Base-by-base conservation (phyloP, 2,888 invertebrate genomes). In the Luffia ferchaultella region DNA sequence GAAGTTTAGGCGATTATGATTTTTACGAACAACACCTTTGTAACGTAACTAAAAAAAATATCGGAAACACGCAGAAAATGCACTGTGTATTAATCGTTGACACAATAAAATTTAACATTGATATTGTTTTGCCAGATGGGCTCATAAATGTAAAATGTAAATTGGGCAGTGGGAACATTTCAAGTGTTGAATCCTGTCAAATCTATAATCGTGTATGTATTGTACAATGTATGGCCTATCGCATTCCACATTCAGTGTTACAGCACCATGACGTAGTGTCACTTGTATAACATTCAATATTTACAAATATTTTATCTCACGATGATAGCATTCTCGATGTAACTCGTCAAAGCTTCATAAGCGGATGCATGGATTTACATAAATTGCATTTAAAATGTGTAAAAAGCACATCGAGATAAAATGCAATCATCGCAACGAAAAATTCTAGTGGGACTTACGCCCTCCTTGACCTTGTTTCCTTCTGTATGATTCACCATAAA, bases 391-490 rank as follows among this genome's bases (percentile, higher is more conserved):
- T 53, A 60, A 70, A 18, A 18, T 62, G 61, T 58, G 67, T 65
- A 70, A 70, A 49, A 82, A 82, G 80, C 80, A 82, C 82, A 82
- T 73, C 75, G 73, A 82, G 70, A 70, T 64, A 67, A 68, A 71
- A 72, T 73, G 76, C 70, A 70, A 73, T 73, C 79, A 73, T 76
- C 76, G 74, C 72, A 70, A 68, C 62, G 66, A 65, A 51, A 51
- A 53, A 51, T 53, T 49, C 61, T 68, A 68, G 62, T 65, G 55
- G 67, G 75, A 88, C 88, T 88, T 88, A 88, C 88, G 86, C 73
- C 88, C 88, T 63, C 85, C 79, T 61, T 85, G 82, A 72, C 85
- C 87, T 70, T 88, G 88, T 74, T 88, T 88, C 68, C 88, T 86
- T 62, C 88, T 83, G 76, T 88, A 88, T 57, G 76, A 76, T 68